phyloP scores from a whole-genome alignment of 2,797 vertebrate genomes.

The Arrhamphus sclerolepis region DNA sequence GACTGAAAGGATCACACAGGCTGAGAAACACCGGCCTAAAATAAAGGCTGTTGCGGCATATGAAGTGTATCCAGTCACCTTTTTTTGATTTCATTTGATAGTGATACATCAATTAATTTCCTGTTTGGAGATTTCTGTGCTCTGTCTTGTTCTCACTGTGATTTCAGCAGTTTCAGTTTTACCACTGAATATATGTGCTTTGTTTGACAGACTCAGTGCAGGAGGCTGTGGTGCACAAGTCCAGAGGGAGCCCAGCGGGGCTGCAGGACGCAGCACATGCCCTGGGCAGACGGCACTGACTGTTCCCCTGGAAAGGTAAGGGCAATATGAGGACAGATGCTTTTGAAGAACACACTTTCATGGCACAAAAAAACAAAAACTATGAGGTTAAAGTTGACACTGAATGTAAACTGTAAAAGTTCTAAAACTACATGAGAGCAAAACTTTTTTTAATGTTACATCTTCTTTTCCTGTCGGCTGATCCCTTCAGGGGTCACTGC shows the following conservation, averaged over 20 bases:
- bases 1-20: slow-evolving; percentile 6
- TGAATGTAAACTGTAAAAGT: too few species aligned
- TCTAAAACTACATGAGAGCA: too few species aligned
- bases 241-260: slow-evolving; percentile 91
- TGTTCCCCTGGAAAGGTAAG: slow-evolving; percentile 93
- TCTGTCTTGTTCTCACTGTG: too few species aligned
- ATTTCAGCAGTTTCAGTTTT: background rate
- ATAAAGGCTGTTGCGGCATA: background rate
- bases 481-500: too few species aligned
- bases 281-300: slow-evolving; percentile 97
- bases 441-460: too few species aligned
- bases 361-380: too few species aligned
- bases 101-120: slow-evolving; percentile 7
- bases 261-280: slow-evolving; percentile 97
- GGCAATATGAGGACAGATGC: too few species aligned
- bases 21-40: background rate
- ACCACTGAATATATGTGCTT: slow-evolving; percentile 6
- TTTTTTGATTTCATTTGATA: slow-evolving; percentile 11
- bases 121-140: slow-evolving; percentile 3
- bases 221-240: slow-evolving; percentile 95
- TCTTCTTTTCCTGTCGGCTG: too few species aligned
- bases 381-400: too few species aligned
- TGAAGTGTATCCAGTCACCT: slow-evolving; percentile 8
- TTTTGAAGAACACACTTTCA: too few species aligned
- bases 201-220: slow-evolving; percentile 89